Evolutionary conservation across 2,113 vertebrate genomes (phyloP), one percentile per base, ranked within the genome.

Genomic region (Rhadina sibilatrix): DNA sequence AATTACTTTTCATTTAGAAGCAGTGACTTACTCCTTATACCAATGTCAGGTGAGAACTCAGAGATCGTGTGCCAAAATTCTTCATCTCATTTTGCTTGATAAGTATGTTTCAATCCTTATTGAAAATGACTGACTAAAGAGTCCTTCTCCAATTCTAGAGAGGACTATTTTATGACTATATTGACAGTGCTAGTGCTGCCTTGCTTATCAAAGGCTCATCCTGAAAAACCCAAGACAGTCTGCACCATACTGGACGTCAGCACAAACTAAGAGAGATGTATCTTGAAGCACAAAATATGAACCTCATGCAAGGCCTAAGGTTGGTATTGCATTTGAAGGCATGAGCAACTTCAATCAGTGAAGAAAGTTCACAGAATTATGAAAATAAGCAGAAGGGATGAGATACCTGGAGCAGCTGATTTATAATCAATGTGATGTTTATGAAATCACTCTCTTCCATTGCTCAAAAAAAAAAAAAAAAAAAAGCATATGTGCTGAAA

Each of bases 1-100:
- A 86, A 83, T 92, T 66, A 75, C 69, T 89, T 78, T 80, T 71
- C 71, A 56, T 33, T 80, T 66, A 60, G 56, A 54, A 64, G 30
- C 6, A 35, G 25, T 84, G 63, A 66, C 20, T 79, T 88, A 53
- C 52, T 86, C 42, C 23, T 63, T 75, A 24, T 38, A 59, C 28
- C 40, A 89, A 19, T 49, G 44, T 63, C 80, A 83, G 47, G 38
- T 83, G 28, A 78, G 60, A 92, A 21, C 38, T 94, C 47, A 81
- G 49, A 81, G 33, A 31, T 63, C 15, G 33, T 68, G 4, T 54
- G 24, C 16, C 59, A 89, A 56, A 90, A 84, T 59, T 60, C 15
- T 84, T 71, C 12, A 7, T 54, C 30, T 57, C 5, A 27, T 33
- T 88, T 63, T 66, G 14, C 33, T 70, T 60, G 19, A n/a, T 74